A percentile compares a stretch with the other conserved stretches of the same genome.
These are phyloP conservation scores for Notolepis coatsorum DNA, from an alignment of 2,797 vertebrate species.

Conservation along the genomic window DNA sequence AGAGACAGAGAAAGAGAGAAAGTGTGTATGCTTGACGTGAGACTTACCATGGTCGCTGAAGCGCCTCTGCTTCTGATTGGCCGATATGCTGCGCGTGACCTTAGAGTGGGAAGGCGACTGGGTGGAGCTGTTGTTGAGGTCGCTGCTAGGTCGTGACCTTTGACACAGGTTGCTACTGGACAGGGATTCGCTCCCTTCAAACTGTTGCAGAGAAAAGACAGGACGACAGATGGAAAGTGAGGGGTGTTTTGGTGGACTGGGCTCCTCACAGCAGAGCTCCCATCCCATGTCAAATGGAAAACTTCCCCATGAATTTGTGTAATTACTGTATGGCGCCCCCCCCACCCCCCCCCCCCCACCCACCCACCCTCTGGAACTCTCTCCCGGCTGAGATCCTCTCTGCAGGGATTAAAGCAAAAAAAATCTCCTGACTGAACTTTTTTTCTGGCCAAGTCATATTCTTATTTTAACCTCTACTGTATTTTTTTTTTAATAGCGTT, in stretches of 20 bases:
- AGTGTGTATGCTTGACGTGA: neutral
- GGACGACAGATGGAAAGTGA: neutral
- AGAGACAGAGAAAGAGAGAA: neutral
- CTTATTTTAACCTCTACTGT: too few relatives aligned
- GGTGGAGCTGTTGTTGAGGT: constrained; percentile 88
- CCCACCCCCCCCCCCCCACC: too few relatives aligned
- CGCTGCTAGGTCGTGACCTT: constrained; percentile 87
- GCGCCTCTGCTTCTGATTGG: constrained; percentile 80
- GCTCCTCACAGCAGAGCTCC: too few relatives aligned
- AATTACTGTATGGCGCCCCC: too few relatives aligned
- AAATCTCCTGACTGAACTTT: too few relatives aligned
- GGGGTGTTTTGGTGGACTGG: neutral
- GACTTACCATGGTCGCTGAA: constrained; percentile 53
- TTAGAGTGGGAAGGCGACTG: constrained; percentile 90
- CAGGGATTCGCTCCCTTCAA: constrained; percentile 87
- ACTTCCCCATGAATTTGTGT: too few relatives aligned
- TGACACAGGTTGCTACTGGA: constrained; percentile 86
- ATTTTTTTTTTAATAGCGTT: too few relatives aligned
- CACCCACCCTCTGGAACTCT: too few relatives aligned
- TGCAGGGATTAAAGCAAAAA: too few relatives aligned
- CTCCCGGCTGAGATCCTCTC: too few relatives aligned
- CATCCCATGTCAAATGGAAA: too few relatives aligned
- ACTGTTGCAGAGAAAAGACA: constrained; percentile 65
- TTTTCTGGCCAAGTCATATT: too few relatives aligned
- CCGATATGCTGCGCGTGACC: constrained; percentile 89